Evolutionary conservation across 2,797 vertebrate genomes (phyloP).

Genomic region (Sebastes melanostomus): DNA sequence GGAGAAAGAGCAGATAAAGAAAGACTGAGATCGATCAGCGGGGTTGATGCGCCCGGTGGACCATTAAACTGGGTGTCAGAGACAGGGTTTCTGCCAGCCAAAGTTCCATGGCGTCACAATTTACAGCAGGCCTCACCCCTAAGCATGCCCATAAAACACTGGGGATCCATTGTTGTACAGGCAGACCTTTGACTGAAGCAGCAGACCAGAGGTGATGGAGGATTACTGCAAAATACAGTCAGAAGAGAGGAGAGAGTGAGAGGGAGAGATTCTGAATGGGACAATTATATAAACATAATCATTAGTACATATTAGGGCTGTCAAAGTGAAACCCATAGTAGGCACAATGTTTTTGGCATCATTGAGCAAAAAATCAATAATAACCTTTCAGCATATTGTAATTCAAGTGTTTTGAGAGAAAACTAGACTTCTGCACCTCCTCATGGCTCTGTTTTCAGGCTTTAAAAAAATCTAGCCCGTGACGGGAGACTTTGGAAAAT

Average conservation of each 20-base stretch:
- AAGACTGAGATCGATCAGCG: slow-evolving; percentile 72
- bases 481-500: too few relatives aligned
- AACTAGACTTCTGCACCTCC: too few relatives aligned
- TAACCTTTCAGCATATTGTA: too few relatives aligned
- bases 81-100: slow-evolving; percentile 62
- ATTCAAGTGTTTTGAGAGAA: too few relatives aligned
- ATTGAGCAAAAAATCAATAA: too few relatives aligned
- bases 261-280: neutral
- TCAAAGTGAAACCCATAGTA: neutral
- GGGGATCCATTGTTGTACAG: slow-evolving; percentile 46
- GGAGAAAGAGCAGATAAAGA: slow-evolving; percentile 66
- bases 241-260: neutral
- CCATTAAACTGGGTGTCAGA: slow-evolving; percentile 77
- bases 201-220: slow-evolving; percentile 57
- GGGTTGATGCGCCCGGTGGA: slow-evolving; percentile 69
- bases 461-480: too few relatives aligned
- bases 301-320: neutral
- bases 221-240: slow-evolving; percentile 20
- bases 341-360: too few relatives aligned
- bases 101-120: slow-evolving; percentile 54
- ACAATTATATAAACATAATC: neutral
- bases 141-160: slow-evolving; percentile 73
- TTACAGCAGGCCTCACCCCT: slow-evolving; percentile 63
- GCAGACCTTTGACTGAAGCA: slow-evolving; percentile 39
- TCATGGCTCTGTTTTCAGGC: too few relatives aligned